Conservation (phyloP, 2,888 invertebrate genomes). For the Catotricha subobsoleta region DNA sequence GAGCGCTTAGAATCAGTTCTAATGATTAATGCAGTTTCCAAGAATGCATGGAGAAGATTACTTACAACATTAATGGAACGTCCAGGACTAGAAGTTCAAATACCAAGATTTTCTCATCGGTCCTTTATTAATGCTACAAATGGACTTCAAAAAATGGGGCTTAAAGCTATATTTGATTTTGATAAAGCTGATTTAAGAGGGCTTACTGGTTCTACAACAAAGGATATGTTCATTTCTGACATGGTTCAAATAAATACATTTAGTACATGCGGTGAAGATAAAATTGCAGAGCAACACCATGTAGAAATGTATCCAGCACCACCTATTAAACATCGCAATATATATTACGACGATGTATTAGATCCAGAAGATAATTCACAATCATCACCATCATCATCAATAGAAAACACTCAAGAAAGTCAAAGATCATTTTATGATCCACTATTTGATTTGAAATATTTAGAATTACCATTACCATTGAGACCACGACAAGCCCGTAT, state of each 20-base stretch:
- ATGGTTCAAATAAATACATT: constrained; percentile 71
- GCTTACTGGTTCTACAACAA: constrained; percentile 54
- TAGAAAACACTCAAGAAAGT: constrained; percentile 32
- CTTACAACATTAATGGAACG: constrained; percentile 56
- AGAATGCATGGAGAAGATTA: constrained; percentile 54
- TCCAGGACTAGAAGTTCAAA: constrained; percentile 60
- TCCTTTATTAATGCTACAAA: constrained; percentile 66
- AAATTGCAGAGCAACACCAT: constrained; percentile 55
- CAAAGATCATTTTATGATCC: constrained; percentile 48
- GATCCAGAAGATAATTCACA: constrained; percentile 35
- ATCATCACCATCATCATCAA: constrained; percentile 12
- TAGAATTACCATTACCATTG: constrained; percentile 44
- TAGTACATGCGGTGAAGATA: constrained; percentile 60
- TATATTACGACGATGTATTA: constrained; percentile 49
- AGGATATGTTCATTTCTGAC: constrained; percentile 66
- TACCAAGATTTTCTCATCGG: constrained; percentile 67
- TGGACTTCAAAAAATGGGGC: constrained; percentile 61
- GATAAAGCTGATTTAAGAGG: constrained; percentile 66
- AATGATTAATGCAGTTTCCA: constrained; percentile 43
- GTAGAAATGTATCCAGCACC: constrained; percentile 65
- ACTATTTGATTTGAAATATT: constrained; percentile 33
- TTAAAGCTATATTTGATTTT: constrained; percentile 58
- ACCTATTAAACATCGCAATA: constrained; percentile 27
- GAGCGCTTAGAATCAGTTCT: constrained; percentile 54
- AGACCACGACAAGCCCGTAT: constrained; percentile 53